Evolutionary conservation across 2,113 vertebrate genomes (phyloP).

Genomic region (Centropus bengalensis): DNA sequence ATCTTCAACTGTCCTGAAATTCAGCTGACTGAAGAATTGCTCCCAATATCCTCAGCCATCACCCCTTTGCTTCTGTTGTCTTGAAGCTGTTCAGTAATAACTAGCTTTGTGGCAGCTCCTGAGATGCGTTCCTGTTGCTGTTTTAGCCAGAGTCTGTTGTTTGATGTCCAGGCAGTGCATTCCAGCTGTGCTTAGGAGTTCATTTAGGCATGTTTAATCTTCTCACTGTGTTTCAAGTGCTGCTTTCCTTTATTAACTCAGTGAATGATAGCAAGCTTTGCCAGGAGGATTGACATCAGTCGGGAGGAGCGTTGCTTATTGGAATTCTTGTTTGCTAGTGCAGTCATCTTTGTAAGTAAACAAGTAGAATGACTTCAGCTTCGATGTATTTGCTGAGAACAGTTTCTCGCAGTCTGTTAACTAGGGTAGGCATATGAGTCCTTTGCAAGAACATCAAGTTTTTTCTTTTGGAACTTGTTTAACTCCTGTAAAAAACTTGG

Average conservation of each 20-base stretch:
- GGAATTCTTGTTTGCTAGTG: background rate
- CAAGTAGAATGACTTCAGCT: background rate
- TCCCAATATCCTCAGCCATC: background rate
- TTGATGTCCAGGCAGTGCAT: constrained; percentile 28
- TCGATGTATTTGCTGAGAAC: background rate
- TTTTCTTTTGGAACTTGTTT: background rate
- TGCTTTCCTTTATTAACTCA: constrained; percentile 20
- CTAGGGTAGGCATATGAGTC: background rate
- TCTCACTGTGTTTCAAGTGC: background rate
- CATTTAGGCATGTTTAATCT: constrained; percentile 12
- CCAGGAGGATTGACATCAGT: constrained; percentile 3
- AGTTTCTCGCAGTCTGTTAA: background rate
- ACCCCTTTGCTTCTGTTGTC: background rate
- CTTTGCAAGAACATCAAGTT: background rate
- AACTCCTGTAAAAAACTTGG: background rate
- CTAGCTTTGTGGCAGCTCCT: constrained; percentile 10
- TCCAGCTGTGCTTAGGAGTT: background rate
- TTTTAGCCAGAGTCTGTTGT: background rate
- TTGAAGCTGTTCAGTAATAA: constrained; percentile 17
- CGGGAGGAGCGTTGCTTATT: background rate
- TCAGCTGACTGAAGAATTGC: background rate
- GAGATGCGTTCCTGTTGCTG: background rate
- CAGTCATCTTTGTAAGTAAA: constrained; percentile 10
- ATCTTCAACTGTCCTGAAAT: background rate
- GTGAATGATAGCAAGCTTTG: background rate